These are phyloP conservation scores for Amorpha juglandis DNA, from an alignment of 2,888 invertebrate species.

Conservation along the genomic window DNA sequence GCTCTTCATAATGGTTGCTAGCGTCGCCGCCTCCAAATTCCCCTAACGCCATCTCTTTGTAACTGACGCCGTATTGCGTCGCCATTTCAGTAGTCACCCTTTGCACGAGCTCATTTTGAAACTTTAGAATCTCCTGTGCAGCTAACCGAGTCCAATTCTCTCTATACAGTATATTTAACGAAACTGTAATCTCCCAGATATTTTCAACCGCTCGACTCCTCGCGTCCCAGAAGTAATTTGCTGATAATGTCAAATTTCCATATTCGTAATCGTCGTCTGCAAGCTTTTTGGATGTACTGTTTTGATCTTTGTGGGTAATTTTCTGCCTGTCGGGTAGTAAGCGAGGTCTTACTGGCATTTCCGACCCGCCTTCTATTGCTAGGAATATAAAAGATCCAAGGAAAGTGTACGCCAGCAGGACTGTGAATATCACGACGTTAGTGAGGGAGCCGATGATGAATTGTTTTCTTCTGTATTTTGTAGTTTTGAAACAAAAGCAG, in stretches of 20 bases:
- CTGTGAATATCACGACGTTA: slow-evolving; percentile 92
- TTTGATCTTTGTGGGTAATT: slow-evolving; percentile 78
- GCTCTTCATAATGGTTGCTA: slow-evolving; percentile 82
- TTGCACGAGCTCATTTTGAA: slow-evolving; percentile 92
- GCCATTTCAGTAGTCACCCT: slow-evolving; percentile 91
- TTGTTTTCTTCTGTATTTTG: slow-evolving; percentile 82
- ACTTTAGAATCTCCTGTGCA: slow-evolving; percentile 90
- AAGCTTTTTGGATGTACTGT: slow-evolving; percentile 66
- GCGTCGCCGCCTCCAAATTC: slow-evolving; percentile 71
- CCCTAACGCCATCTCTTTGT: slow-evolving; percentile 80
- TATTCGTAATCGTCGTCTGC: slow-evolving; percentile 71
- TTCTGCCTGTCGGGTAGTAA: slow-evolving; percentile 80
- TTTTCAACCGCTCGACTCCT: slow-evolving; percentile 89
- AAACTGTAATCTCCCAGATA: slow-evolving; percentile 96
- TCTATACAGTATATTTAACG: slow-evolving; percentile 93
- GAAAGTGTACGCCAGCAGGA: slow-evolving; percentile 91
- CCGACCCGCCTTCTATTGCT: slow-evolving; percentile 90
- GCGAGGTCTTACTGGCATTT: slow-evolving; percentile 79
- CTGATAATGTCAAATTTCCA: slow-evolving; percentile 71
- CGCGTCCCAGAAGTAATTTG: slow-evolving; percentile 81
- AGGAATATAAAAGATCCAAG: slow-evolving; percentile 92
- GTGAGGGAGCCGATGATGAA: slow-evolving; percentile 90
- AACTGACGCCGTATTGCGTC: slow-evolving; percentile 83
- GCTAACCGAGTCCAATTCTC: slow-evolving; percentile 95
- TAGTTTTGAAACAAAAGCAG: slow-evolving; percentile 83